Evolutionary conservation across 2,797 vertebrate genomes (phyloP).

Genomic region (Hephaestus fuliginosus): DNA sequence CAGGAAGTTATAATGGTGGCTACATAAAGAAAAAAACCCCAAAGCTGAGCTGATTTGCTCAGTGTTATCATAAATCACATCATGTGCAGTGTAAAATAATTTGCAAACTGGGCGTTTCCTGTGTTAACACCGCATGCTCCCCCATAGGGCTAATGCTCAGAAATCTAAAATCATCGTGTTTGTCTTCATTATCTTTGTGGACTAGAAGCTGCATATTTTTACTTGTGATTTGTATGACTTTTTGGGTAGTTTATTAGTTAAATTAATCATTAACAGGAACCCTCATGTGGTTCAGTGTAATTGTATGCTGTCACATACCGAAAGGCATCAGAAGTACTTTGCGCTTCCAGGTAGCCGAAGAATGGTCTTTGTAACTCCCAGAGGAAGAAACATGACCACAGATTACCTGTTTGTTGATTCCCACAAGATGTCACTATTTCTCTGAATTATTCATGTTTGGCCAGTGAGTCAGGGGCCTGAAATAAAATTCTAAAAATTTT

Average conservation of each 20-base stretch:
- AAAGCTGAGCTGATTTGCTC: slow-evolving; percentile 20
- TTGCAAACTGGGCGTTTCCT: slow-evolving; percentile 32
- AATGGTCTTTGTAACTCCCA: background rate
- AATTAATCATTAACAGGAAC: background rate
- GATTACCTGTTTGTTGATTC: slow-evolving; percentile 44
- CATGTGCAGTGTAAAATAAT: background rate
- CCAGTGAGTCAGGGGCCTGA: background rate
- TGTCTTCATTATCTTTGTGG: background rate
- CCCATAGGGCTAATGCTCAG: background rate
- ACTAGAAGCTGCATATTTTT: background rate
- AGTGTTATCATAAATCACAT: background rate
- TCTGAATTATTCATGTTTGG: slow-evolving; percentile 31
- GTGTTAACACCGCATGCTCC: background rate
- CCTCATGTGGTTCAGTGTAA: slow-evolving; percentile 7
- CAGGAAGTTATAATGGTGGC: slow-evolving; percentile 24
- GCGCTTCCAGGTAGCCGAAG: slow-evolving; percentile 11
- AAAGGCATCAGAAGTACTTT: slow-evolving; percentile 12
- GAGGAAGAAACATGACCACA: background rate
- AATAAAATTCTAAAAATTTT: slow-evolving; percentile 13
- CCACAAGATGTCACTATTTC: slow-evolving; percentile 84
- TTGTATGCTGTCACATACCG: background rate
- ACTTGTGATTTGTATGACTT: slow-evolving; percentile 9
- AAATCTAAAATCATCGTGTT: slow-evolving; percentile 1
- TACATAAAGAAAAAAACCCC: slow-evolving; percentile 12
- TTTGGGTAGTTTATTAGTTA: background rate